Conservation (phyloP, 2,797 vertebrate species). For the Dermochelys coriacea region DNA sequence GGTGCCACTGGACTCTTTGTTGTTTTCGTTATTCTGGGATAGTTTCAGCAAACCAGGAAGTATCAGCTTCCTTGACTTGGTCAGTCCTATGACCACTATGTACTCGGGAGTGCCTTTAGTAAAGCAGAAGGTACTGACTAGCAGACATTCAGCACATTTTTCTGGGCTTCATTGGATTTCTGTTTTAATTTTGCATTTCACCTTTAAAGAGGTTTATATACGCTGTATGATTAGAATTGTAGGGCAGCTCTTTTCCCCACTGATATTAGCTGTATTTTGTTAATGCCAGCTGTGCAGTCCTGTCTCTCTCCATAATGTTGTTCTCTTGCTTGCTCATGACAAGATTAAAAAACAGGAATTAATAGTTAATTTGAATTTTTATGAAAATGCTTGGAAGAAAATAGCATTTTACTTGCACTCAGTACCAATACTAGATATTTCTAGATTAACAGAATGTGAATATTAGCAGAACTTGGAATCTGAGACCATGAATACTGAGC, state of each 20-base stretch:
- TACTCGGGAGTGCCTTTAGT: rapidly evolving
- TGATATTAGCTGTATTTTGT: rapidly evolving
- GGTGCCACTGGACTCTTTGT: too few species aligned
- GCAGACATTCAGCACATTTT: background rate
- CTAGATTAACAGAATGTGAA: rapidly evolving
- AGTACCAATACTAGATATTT: background rate
- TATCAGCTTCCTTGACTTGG: background rate
- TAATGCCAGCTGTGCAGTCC: background rate
- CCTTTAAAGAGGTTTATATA: background rate
- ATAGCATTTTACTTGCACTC: background rate
- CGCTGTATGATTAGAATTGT: background rate
- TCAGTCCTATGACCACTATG: background rate
- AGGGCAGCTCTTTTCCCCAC: background rate
- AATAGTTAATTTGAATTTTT: background rate
- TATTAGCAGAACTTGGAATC: rapidly evolving
- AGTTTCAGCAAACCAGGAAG: background rate
- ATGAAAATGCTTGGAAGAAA: background rate
- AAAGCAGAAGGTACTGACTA: background rate
- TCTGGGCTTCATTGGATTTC: background rate
- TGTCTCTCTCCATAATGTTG: background rate
- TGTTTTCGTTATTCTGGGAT: background rate
- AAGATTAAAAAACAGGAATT: background rate
- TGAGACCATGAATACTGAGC: background rate
- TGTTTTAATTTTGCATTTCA: background rate
- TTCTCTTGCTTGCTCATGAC: background rate